Evolutionary conservation across 2,888 invertebrate species (phyloP), one percentile per base, ranked within the genome.

Genomic region (Mesoligia furuncula): DNA sequence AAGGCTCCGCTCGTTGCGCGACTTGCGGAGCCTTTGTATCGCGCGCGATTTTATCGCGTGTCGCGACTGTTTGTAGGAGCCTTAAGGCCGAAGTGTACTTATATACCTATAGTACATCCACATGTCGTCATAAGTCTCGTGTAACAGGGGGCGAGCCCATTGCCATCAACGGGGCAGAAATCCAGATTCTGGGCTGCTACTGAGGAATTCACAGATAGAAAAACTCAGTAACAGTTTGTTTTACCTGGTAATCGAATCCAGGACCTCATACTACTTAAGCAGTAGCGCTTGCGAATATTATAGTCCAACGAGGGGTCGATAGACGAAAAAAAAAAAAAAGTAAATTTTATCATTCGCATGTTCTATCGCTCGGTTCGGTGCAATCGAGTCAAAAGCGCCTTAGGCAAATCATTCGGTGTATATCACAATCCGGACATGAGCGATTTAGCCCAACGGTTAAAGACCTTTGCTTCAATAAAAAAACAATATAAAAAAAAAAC

Each of bases 381-480:
- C 91, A 85, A 93, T 13, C 77, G 84, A 67, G 80, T 36, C 80
- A 79, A 61, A 73, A 89, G 42, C 87, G 90, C 91, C 91, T 84
- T 68, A 88, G 90, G 93, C 93, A 80, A 89, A 74, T 75, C 7
- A 91, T 92, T 93, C 91, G 91, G 89, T 89, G 80, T 90, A 90
- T 82, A 89, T 85, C 89, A 88, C 81, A 82, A 81, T 88, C 90
- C 94, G 94, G 93, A 94, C 93, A 91, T 91, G 79, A 87, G 89
- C 91, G 90, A 94, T 94, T 93, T 92, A 84, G 88, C 85, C 77
- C 80, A 81, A 75, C 91, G 94, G 95, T 95, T 92, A 94, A 93
- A 93, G 93, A 94, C 94, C 94, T 90, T 90, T 79, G 88, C 89
- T 62, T 71, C 74, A 57, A 65, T 57, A 84, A 83, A 81, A 83